phyloP scores from a whole-genome alignment of 2,888 invertebrate genomes.

The Nephrotoma appendiculata region DNA sequence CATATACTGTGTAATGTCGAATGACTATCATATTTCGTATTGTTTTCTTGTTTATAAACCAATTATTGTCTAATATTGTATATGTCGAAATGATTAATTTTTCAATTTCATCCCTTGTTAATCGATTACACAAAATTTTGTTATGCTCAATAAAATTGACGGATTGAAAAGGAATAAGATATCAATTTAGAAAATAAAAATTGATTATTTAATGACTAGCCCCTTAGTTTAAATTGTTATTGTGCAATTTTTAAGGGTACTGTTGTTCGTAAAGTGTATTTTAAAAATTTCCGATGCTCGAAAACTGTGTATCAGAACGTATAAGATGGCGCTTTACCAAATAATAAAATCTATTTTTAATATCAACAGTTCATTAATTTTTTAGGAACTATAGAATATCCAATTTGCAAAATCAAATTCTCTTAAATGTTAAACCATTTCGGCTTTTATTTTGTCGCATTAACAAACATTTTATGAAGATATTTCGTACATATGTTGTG shows the following conservation, averaged over 20 bases:
- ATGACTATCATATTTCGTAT: neutral
- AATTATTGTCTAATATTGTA: neutral
- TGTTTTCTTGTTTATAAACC: neutral
- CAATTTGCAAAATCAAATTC: neutral
- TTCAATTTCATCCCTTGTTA: neutral
- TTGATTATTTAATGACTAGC: neutral
- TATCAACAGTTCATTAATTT: neutral
- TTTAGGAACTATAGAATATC: neutral
- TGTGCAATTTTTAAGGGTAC: neutral
- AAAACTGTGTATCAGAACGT: neutral
- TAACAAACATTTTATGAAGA: neutral
- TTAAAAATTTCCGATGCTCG: neutral
- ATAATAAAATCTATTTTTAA: too few species aligned
- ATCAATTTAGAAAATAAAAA: neutral
- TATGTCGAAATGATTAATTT: neutral
- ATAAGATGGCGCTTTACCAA: neutral
- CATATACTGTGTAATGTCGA: neutral
- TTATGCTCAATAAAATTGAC: neutral
- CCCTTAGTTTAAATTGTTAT: neutral
- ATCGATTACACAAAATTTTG: neutral
- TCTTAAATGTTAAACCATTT: neutral
- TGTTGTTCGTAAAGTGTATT: neutral
- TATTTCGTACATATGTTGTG: neutral
- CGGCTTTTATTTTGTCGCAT: neutral
- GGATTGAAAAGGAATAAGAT: neutral